phyloP scores from a whole-genome alignment of 2,113 vertebrate genomes.

The Barnardius zonarius region DNA sequence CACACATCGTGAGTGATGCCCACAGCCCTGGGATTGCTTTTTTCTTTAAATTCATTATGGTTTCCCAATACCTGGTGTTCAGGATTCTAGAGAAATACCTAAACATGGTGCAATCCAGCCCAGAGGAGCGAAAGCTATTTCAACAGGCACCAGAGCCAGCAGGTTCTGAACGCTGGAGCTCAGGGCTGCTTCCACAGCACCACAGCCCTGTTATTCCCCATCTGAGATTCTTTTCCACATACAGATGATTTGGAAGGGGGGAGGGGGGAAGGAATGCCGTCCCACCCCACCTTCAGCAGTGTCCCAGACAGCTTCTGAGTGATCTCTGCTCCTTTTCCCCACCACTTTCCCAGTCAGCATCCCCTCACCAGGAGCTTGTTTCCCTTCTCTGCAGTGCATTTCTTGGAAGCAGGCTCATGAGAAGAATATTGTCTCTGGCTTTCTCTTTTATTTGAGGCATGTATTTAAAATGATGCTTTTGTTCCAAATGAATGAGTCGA shows the following conservation, averaged over 20 bases:
- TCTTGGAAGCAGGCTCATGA: not conserved
- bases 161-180: not conserved
- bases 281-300: not conserved
- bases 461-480: constrained; percentile 29
- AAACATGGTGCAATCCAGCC: not conserved
- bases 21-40: not conserved
- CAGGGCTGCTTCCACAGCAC: not conserved
- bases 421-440: not conserved
- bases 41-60: not conserved
- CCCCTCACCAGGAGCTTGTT: not conserved
- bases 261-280: not conserved
- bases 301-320: not conserved
- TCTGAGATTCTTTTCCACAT: not conserved
- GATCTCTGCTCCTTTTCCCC: not conserved
- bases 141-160: not conserved
- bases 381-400: not conserved
- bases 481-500: constrained; percentile 37
- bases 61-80: not conserved
- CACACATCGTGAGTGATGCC: not conserved
- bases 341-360: not conserved
- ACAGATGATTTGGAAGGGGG: not conserved
- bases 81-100: not conserved
- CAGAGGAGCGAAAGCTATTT: not conserved
- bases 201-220: not conserved
- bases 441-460: constrained; percentile 11